Percentiles rank a stretch among this genome's conserved stretches.
phyloP scores from a whole-genome alignment of 2,888 invertebrate species.

The Aproaerema taeniolella region DNA sequence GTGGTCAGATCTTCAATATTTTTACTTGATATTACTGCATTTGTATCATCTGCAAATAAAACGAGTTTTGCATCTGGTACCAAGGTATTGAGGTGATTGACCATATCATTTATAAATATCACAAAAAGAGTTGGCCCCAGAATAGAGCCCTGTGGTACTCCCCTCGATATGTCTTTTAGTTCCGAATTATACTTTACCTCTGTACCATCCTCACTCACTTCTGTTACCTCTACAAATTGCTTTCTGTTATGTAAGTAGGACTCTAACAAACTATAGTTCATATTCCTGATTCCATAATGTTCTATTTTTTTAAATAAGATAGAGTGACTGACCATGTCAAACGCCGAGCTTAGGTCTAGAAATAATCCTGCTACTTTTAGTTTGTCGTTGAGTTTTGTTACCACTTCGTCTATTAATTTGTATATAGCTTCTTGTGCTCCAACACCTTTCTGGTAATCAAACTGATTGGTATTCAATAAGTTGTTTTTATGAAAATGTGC shows the following conservation, averaged over 20 bases:
- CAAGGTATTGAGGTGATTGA: neutral
- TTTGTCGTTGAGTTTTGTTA: neutral
- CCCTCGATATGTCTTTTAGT: neutral
- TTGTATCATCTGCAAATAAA: conserved; percentile 6
- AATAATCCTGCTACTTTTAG: neutral
- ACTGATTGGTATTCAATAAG: neutral
- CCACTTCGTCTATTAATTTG: neutral
- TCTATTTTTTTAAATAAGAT: neutral
- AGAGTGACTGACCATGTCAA: neutral
- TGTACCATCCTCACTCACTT: neutral
- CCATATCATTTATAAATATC: conserved; percentile 3
- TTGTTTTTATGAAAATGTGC: neutral
- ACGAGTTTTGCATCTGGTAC: neutral
- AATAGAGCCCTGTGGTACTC: conserved; percentile 8
- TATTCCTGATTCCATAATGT: neutral
- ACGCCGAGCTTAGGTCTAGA: conserved; percentile 6
- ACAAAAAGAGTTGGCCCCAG: conserved; percentile 3
- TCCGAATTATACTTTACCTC: neutral
- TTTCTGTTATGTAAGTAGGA: conserved; percentile 1
- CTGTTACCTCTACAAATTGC: conserved; percentile 4
- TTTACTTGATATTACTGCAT: conserved; percentile 1
- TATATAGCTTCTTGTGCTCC: neutral
- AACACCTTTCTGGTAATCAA: neutral
- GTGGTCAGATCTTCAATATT: neutral
- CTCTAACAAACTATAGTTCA: neutral